Conservation (phyloP, 2,797 vertebrate species). For the Sphenodon punctatus region DNA sequence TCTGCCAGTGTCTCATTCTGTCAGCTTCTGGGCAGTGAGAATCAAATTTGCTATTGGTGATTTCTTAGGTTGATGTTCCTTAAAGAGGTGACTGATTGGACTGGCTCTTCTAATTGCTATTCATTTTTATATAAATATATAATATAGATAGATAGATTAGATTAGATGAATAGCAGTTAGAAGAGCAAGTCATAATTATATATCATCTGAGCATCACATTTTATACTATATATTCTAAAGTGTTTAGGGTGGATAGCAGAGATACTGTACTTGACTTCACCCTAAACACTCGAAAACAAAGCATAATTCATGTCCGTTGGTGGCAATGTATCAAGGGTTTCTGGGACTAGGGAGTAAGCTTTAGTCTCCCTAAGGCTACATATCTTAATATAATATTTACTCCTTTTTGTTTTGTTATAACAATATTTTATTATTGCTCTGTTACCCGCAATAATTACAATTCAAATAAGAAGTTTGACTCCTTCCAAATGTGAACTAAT, state of each 20-base stretch:
- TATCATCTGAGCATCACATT: not conserved
- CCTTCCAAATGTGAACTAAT: not conserved
- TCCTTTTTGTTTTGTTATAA: accelerated
- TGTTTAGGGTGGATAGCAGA: not conserved
- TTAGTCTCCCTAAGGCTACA: not conserved
- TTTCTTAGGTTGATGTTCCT: not conserved
- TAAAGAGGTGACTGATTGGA: not conserved
- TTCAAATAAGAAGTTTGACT: not conserved
- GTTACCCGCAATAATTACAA: not conserved
- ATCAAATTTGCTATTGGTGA: not conserved
- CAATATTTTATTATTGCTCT: accelerated
- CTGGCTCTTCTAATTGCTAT: not conserved
- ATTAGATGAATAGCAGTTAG: too few species aligned
- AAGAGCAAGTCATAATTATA: too few species aligned
- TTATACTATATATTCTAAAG: not conserved
- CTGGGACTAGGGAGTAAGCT: not conserved
- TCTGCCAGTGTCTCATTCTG: not conserved
- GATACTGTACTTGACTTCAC: not conserved
- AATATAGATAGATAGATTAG: not conserved
- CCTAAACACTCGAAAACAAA: not conserved
- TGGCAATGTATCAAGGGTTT: not conserved
- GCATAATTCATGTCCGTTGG: not conserved
- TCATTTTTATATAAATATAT: not conserved
- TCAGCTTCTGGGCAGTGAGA: not conserved
- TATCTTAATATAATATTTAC: not conserved